Evolutionary conservation across 1,140 invertebrate genomes (phyloP).

Genomic region (Bombus impatiens): DNA sequence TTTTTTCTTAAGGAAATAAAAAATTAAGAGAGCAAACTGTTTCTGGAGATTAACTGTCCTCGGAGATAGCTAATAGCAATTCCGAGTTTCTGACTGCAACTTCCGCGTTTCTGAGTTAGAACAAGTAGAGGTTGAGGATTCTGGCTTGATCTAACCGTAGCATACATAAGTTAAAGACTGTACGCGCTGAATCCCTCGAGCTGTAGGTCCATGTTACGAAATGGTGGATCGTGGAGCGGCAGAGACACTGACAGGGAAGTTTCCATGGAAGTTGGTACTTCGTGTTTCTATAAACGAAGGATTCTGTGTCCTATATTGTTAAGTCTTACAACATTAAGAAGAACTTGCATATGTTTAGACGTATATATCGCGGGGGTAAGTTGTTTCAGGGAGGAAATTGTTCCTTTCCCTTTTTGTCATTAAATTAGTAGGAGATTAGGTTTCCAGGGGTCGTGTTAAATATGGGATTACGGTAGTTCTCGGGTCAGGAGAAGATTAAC

Average conservation of each 20-base stretch:
- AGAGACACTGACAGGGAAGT: background rate
- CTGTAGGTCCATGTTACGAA: background rate
- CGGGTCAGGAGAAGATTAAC: background rate
- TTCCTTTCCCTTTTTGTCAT: background rate
- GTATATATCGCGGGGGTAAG: background rate
- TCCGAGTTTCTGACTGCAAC: background rate
- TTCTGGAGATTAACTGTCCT: background rate
- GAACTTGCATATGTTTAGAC: background rate
- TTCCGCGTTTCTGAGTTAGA: background rate
- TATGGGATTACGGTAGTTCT: background rate
- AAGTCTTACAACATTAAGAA: background rate
- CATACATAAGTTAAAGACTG: slow-evolving; percentile 4
- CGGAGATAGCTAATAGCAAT: background rate
- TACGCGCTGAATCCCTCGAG: background rate
- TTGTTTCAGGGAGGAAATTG: background rate
- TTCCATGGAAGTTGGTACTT: background rate
- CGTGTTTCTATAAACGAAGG: background rate
- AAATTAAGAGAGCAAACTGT: too few relatives aligned
- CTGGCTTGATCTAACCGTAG: background rate
- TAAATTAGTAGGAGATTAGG: slow-evolving; percentile 12
- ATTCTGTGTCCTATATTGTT: background rate
- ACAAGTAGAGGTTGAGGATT: background rate
- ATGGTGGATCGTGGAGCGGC: background rate
- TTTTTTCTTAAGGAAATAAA: too few relatives aligned
- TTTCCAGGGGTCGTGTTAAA: background rate